phyloP scores from a whole-genome alignment of 1,140 invertebrate species.

The Dreissena polymorpha region DNA sequence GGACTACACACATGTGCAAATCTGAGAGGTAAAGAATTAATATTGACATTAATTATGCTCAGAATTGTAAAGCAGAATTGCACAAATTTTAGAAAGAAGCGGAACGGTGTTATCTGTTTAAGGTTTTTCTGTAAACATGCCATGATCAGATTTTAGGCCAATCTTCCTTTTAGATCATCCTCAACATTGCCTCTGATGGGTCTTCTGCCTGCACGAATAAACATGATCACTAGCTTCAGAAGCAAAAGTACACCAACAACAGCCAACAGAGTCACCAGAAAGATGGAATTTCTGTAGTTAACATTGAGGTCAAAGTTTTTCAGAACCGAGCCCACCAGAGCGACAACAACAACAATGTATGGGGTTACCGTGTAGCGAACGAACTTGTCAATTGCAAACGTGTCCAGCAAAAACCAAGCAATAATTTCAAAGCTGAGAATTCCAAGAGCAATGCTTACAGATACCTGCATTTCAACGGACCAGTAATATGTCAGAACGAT shows the following conservation, averaged over 20 bases:
- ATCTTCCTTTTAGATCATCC: slow-evolving; percentile 20
- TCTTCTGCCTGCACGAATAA: slow-evolving; percentile 32
- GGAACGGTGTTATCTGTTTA: no score
- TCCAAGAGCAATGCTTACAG: slow-evolving; percentile 59
- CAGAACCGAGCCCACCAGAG: slow-evolving; percentile 51
- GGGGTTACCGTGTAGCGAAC: slow-evolving; percentile 60
- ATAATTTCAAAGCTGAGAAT: slow-evolving; percentile 63
- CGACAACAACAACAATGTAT: slow-evolving; percentile 61
- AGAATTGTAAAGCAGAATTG: no score
- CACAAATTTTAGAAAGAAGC: no score
- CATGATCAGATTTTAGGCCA: no score
- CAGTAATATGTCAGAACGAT: slow-evolving; percentile 61
- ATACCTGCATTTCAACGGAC: slow-evolving; percentile 29
- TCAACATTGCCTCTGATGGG: slow-evolving; percentile 10
- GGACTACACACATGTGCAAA: no score
- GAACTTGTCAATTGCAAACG: slow-evolving; percentile 62
- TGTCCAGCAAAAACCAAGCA: slow-evolving; percentile 64
- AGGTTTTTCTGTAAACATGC: no score
- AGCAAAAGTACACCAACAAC: slow-evolving; percentile 23
- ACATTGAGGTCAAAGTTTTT: slow-evolving; percentile 47
- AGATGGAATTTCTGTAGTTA: slow-evolving; percentile 38
- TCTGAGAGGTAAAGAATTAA: no score
- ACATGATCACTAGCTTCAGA: slow-evolving; percentile 42
- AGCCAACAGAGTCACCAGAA: slow-evolving; percentile 37
- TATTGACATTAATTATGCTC: no score